Conservation (phyloP, 2,888 invertebrate genomes). For the Parnassius apollo region DNA sequence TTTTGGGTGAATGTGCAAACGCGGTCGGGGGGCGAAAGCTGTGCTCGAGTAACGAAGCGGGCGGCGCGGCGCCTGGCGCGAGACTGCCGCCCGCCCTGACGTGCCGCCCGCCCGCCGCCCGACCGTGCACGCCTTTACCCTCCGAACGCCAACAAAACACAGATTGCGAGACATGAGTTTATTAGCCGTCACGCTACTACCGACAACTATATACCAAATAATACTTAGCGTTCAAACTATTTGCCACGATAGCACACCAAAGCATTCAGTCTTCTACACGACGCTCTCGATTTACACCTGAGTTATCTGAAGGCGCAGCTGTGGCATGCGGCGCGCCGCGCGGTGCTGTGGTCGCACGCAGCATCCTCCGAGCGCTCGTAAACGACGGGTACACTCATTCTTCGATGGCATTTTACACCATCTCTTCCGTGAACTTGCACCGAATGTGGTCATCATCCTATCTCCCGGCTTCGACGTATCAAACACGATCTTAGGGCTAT, state of each 20-base stretch:
- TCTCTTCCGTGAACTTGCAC: constrained; percentile 53
- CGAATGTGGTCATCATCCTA: constrained; percentile 70
- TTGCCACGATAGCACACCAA: neutral
- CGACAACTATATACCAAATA: constrained; percentile 56
- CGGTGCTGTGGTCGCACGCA: constrained; percentile 55
- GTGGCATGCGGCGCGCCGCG: constrained; percentile 55
- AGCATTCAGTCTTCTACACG: neutral
- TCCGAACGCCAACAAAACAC: constrained; percentile 71
- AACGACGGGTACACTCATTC: constrained; percentile 49
- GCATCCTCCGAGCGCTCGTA: constrained; percentile 57
- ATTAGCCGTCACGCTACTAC: constrained; percentile 74
- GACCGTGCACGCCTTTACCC: constrained; percentile 42
- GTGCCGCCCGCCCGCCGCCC: constrained; percentile 52
- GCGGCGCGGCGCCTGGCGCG: constrained; percentile 74
- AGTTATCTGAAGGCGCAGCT: constrained; percentile 70
- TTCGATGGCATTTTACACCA: constrained; percentile 62
- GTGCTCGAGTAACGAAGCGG: constrained; percentile 57
- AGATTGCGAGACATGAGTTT: constrained; percentile 70
- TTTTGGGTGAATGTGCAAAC: constrained; percentile 34
- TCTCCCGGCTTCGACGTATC: constrained; percentile 69
- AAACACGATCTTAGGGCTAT: constrained; percentile 73
- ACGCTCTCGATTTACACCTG: constrained; percentile 62
- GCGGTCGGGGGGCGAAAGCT: constrained; percentile 46
- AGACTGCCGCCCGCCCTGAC: constrained; percentile 65
- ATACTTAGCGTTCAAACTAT: constrained; percentile 28